A percentile compares a stretch with the other conserved stretches of the same genome.
phyloP scores from a whole-genome alignment of 2,888 invertebrate species.

The Entomobrya proxima region DNA sequence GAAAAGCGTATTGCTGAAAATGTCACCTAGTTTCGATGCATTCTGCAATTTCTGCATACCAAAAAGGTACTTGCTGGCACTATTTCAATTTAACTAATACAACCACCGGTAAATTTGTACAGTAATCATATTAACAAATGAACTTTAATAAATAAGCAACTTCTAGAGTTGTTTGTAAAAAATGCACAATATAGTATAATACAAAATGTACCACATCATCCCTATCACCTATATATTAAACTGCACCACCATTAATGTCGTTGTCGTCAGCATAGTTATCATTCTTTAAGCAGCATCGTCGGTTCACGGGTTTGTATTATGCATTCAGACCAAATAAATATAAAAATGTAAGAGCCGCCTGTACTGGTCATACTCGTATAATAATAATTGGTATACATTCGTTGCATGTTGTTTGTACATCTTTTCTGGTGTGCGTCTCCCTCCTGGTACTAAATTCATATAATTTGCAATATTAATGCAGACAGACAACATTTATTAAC shows the following conservation, averaged over 20 bases:
- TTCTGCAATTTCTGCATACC: conserved; percentile 60
- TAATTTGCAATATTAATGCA: conserved; percentile 46
- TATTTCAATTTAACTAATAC: conserved; percentile 39
- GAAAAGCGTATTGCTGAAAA: conserved; percentile 29
- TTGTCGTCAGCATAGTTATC: conserved; percentile 12
- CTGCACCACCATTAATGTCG: not conserved
- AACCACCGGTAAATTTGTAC: conserved; percentile 17
- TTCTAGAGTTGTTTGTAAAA: conserved; percentile 8
- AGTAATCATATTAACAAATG: conserved; percentile 35
- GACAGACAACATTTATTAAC: conserved; percentile 40
- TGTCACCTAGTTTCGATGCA: conserved; percentile 60
- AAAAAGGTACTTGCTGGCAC: conserved; percentile 58
- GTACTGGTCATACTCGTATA: not conserved
- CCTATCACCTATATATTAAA: not conserved
- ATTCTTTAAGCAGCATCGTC: not conserved
- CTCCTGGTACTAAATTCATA: conserved; percentile 29
- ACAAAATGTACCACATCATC: not conserved
- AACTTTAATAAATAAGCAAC: conserved; percentile 23
- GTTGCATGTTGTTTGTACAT: not conserved
- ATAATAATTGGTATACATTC: not conserved
- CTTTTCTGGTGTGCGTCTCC: conserved; percentile 12
- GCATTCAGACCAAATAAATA: too few species aligned
- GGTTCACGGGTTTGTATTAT: too few species aligned
- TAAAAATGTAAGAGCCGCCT: not conserved
- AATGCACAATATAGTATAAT: not conserved